Base-by-base conservation (phyloP, 2,113 vertebrate genomes). In the Zootoca vivipara region DNA sequence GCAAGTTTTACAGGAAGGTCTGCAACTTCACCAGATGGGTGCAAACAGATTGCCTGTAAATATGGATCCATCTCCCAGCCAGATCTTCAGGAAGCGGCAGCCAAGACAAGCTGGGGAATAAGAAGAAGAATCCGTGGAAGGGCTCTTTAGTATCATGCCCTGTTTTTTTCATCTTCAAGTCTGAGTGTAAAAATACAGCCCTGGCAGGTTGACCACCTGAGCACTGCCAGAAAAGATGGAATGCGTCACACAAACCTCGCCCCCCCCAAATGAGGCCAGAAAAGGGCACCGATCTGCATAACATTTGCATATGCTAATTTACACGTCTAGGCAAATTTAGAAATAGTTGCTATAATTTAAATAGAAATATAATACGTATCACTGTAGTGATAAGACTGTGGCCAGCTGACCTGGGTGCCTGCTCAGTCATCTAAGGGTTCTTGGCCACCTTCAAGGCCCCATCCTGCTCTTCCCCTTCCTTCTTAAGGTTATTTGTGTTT, bases 1-100 rank as follows among this genome's bases (percentile, higher is more conserved):
- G 62, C 72, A 83, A 83, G 73, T 82, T 85, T 38, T 30, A 86
- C 82, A 89, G 52, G 89, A 89, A 58, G 33, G 79, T 65, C 46
- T 74, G 58, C 72, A 82, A 69, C 78, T 82, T 77, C 42, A 58
- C 84, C 89, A 89, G 89, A 89, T 89, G 89, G 89, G 62, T 69
- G 78, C 89, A 89, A 82, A 78, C 89, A 89, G 89, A 86, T 86
- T 89, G 89, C 79, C 79, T 86, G 84, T 82, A 82, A 89, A 89
- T 89, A 89, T 86, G 89, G 89, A 86, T 75, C 79, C 67, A 65
- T 82, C 89, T 82, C 42, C 28, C 33, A 82, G 89, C 89, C 89
- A 89, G 89, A 81, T 86, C 78, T 82, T 85, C 42, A 64, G 78
- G 86, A 79, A 86, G 58, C 46, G 40, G 58, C 78, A 65, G 84